Evolutionary conservation across 2,797 vertebrate species (phyloP).

Genomic region (Lepilemur ruficaudatus): DNA sequence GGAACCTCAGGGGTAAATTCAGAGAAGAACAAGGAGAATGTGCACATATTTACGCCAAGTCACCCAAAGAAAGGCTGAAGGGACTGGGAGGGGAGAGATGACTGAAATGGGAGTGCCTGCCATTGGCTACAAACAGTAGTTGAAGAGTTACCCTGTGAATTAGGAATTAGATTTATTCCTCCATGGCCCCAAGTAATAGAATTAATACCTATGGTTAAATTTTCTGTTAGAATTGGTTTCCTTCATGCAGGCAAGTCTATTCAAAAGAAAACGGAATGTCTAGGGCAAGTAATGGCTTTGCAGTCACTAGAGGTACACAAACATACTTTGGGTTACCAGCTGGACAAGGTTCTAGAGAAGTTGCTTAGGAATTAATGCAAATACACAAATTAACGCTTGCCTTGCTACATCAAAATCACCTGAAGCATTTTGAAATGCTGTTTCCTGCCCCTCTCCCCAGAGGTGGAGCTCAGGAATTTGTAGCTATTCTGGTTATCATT

Average conservation of each 20-base stretch:
- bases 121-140: background rate
- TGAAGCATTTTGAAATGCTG: background rate
- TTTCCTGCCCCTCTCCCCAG: background rate
- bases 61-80: background rate
- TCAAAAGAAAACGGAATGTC: background rate
- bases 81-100: background rate
- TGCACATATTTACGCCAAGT: background rate
- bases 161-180: background rate
- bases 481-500: background rate
- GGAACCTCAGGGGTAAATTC: background rate
- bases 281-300: background rate
- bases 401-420: background rate
- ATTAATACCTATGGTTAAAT: background rate
- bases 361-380: background rate
- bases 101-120: background rate
- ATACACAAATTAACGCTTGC: background rate
- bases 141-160: background rate
- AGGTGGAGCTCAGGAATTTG: background rate
- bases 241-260: background rate
- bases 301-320: background rate
- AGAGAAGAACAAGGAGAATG: background rate
- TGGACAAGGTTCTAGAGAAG: background rate
- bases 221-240: background rate
- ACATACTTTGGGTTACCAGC: background rate
- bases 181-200: background rate